Conservation (phyloP, 2,113 vertebrate genomes). For the Centropus unirufus region DNA sequence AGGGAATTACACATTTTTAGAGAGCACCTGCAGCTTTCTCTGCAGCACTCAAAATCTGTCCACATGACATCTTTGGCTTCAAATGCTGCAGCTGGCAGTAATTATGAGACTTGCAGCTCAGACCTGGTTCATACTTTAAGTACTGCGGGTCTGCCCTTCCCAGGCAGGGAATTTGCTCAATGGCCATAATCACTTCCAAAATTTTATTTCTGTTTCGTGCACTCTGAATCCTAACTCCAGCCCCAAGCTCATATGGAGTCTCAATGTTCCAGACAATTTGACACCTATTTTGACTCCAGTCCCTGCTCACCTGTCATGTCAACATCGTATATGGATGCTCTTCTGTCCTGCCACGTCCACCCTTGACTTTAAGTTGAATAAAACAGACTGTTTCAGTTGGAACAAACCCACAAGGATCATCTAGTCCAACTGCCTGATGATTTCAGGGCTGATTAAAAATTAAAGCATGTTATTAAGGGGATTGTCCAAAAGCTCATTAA, state of each 20-base stretch:
- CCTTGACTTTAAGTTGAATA: neutral
- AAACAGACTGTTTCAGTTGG: neutral
- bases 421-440: neutral
- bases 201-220: neutral
- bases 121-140: neutral
- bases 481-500: neutral
- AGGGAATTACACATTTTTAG: neutral
- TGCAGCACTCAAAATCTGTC: neutral
- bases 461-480: neutral
- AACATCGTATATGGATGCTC: neutral
- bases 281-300: neutral
- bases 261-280: neutral
- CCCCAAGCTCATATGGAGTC: neutral
- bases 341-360: neutral
- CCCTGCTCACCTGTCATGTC: neutral
- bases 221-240: neutral
- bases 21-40: neutral
- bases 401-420: too few species aligned
- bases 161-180: neutral
- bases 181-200: neutral
- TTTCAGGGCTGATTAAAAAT: neutral
- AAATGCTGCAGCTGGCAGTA: neutral
- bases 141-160: neutral
- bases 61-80: neutral
- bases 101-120: neutral